Evolutionary conservation across 2,888 invertebrate species (phyloP).

Genomic region (Orchesella flavescens): DNA sequence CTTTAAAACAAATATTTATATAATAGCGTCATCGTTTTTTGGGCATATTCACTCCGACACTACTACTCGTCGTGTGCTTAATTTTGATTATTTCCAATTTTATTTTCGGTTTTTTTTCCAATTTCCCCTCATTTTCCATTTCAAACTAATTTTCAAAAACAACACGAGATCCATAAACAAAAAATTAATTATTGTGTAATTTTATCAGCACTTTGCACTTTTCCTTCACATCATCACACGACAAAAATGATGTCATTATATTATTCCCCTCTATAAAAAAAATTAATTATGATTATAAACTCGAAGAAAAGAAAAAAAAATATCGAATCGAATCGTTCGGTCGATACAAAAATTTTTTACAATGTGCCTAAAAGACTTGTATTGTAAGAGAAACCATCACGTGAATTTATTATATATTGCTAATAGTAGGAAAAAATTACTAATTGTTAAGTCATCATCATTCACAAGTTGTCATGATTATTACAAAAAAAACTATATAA

Average conservation of each 20-base stretch:
- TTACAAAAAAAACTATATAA: background rate
- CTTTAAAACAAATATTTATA: background rate
- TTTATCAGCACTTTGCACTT: background rate
- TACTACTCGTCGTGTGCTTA: background rate
- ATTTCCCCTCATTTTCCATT: background rate
- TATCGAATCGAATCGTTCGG: no score
- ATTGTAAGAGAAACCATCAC: background rate
- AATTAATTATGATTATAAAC: background rate
- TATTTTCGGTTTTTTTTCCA: background rate
- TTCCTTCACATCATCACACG: background rate
- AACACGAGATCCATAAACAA: constrained; percentile 4
- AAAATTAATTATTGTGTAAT: background rate
- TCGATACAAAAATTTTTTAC: constrained; percentile 1
- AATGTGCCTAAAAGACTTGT: constrained; percentile 40
- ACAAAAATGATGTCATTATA: background rate
- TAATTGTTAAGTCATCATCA: background rate
- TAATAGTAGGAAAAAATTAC: background rate
- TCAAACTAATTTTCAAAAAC: background rate
- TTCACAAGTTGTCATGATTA: no score
- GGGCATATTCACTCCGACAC: background rate
- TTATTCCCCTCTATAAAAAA: no score
- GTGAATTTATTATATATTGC: background rate
- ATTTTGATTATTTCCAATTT: no score
- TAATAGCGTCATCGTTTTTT: background rate
- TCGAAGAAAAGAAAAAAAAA: background rate